Conservation (phyloP, 2,797 vertebrate species). For the Melanitta fusca region DNA sequence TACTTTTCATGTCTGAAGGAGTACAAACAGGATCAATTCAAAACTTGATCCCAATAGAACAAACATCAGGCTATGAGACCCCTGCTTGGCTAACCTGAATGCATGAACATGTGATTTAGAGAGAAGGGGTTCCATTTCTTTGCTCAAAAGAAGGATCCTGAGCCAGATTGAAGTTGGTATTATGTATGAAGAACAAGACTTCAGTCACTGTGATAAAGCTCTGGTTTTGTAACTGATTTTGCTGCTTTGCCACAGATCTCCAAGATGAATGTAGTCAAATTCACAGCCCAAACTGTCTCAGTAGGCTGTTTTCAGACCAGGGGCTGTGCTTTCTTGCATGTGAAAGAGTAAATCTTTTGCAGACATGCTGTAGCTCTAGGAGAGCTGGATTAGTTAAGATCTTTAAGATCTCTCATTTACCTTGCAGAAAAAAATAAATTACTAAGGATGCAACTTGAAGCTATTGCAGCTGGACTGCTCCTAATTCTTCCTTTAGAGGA, state of each 20-base stretch:
- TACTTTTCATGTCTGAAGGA: background rate
- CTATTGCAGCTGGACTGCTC: background rate
- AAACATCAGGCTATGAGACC: fast-evolving
- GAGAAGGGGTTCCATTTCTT: background rate
- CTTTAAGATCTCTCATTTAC: background rate
- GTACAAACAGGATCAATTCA: background rate
- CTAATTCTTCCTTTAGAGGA: background rate
- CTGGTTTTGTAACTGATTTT: background rate
- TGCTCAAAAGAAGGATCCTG: background rate
- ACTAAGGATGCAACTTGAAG: background rate
- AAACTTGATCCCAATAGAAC: background rate
- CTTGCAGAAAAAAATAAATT: background rate
- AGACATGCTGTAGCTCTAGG: background rate
- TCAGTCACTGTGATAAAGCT: background rate
- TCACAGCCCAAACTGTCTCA: background rate
- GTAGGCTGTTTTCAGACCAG: background rate
- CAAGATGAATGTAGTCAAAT: background rate
- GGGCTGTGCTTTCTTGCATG: background rate
- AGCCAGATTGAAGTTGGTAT: background rate
- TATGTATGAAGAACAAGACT: fast-evolving
- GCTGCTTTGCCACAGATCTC: background rate
- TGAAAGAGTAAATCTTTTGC: background rate
- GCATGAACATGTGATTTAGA: background rate
- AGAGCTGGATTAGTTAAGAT: background rate
- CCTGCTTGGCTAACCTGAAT: fast-evolving